A percentile compares a stretch with the other conserved stretches of the same genome.
phyloP scores from a whole-genome alignment of 2,797 vertebrate genomes.

The Anas georgica region DNA sequence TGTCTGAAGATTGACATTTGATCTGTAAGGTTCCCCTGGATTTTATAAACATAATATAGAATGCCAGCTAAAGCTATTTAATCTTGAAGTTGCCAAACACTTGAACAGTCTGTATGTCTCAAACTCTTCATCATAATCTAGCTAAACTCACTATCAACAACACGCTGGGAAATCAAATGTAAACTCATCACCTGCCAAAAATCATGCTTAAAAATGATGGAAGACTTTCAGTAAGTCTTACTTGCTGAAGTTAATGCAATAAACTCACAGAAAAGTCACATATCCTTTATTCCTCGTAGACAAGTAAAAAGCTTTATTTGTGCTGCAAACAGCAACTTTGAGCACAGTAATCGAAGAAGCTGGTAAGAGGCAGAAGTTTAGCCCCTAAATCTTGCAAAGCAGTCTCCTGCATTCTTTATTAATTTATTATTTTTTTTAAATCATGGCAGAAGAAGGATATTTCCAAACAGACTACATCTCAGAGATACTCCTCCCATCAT shows the following conservation, averaged over 20 bases:
- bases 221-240: neutral
- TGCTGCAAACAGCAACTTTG: neutral
- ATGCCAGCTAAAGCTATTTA: neutral
- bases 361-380: neutral
- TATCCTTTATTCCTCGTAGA: neutral
- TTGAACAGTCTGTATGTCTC: neutral
- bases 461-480: neutral
- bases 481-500: neutral
- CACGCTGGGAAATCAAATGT: neutral
- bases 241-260: neutral
- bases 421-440: too few species aligned
- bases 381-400: neutral
- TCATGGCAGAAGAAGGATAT: neutral
- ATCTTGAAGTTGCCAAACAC: neutral
- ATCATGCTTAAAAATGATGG: neutral
- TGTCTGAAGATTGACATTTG: neutral
- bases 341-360: neutral
- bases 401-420: neutral
- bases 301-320: neutral
- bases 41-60: neutral
- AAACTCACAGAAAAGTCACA: neutral
- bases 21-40: neutral
- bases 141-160: neutral
- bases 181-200: conserved; percentile 3
- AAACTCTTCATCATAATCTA: neutral